Conservation (phyloP, 2,113 vertebrate genomes). For the Otolemur garnettii region DNA sequence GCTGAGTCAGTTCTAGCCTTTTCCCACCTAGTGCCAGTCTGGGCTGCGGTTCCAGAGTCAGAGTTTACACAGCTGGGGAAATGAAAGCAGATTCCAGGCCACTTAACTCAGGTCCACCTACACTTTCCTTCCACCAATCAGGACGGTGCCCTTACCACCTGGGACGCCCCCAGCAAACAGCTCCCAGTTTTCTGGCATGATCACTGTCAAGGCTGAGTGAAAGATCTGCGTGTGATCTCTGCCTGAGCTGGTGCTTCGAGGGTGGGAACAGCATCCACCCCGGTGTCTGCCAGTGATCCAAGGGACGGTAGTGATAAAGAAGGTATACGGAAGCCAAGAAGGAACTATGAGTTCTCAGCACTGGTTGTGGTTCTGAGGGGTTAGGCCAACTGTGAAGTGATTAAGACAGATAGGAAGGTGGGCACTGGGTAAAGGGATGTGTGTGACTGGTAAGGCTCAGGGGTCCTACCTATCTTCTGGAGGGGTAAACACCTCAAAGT, state of each 20-base stretch:
- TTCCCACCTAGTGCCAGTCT: background rate
- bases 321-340: too few species aligned
- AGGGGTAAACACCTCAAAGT: background rate
- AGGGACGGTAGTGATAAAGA: rapidly evolving
- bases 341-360: background rate
- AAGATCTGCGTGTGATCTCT: background rate
- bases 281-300: background rate
- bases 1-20: background rate
- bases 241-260: background rate
- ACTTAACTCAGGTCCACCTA: constrained; percentile 44
- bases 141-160: background rate
- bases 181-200: rapidly evolving
- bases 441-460: background rate
- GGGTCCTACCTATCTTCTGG: rapidly evolving
- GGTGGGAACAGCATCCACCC: background rate
- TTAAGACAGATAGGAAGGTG: background rate
- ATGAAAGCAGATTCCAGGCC: background rate
- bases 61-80: constrained; percentile 63
- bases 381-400: background rate
- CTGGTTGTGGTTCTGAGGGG: background rate
- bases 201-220: background rate
- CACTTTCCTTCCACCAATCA: background rate
- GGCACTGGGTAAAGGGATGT: rapidly evolving
- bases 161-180: background rate
- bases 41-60: background rate